Conservation (phyloP, 2,113 vertebrate genomes). For the Ovibos moschatus region DNA sequence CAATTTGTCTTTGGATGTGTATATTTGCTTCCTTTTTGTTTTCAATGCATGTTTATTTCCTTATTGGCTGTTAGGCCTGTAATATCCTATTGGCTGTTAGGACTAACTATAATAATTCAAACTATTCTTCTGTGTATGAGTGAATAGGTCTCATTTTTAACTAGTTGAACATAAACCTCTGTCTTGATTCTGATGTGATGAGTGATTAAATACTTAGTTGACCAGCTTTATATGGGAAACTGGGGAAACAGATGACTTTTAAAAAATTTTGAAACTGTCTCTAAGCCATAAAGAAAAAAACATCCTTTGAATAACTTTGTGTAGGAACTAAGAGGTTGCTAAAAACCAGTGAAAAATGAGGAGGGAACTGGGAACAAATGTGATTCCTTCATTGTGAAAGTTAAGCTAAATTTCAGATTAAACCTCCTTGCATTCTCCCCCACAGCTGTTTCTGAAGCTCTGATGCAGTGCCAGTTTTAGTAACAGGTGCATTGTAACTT, state of each 20-base stretch:
- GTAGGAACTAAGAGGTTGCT: background rate
- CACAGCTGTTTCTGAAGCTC: background rate
- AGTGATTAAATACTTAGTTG: background rate
- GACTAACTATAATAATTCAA: background rate
- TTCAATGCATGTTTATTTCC: background rate
- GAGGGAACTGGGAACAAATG: background rate
- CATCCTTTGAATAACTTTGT: background rate
- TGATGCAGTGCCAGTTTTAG: background rate
- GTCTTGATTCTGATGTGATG: background rate
- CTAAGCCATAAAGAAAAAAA: background rate
- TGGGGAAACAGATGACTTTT: background rate
- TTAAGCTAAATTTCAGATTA: background rate
- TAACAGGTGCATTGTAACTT: slow-evolving; percentile 30
- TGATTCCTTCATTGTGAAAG: background rate
- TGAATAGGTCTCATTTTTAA: background rate
- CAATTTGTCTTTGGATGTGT: background rate
- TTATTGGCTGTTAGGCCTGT: background rate
- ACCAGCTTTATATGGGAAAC: background rate
- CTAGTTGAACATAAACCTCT: background rate
- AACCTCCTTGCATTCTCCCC: no score
- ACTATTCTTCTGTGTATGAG: background rate
- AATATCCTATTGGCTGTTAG: background rate
- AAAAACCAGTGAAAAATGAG: background rate
- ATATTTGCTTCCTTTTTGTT: background rate
- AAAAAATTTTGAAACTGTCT: background rate